Base-by-base conservation (phyloP, 2,113 vertebrate species). In the Cryptomyrus ogoouensis region DNA sequence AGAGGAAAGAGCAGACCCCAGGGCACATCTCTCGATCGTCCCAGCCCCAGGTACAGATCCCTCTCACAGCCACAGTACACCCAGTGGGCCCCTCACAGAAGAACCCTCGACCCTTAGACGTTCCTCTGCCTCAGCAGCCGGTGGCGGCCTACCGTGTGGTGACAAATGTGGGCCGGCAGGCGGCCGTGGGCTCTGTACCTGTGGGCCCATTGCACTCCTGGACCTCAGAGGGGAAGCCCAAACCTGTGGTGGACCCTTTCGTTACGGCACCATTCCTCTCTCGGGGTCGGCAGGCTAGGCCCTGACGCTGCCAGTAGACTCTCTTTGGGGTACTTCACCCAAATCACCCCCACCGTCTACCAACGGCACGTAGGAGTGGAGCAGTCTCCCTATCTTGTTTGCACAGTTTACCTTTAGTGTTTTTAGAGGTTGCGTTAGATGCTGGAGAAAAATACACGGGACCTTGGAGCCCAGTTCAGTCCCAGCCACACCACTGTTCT, bases 131-230 rank as follows among this genome's bases (percentile, higher is more conserved):
- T 49, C 96, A 96, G 94, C 96, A 97, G 94, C 97, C 98, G 70
- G 97, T 98, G 50, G 96, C 96, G 7, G 97, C 98, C 83, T 97
- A 98, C 93, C 96, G 98, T n/a, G 96, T 99, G 19, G 96, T 99
- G 56, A 97, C 97, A 50, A 97, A 97, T 86, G 95, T 96, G 90
- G 97, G 96, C 88, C 97, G 96, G 88, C 97, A 97, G 93, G 96
- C 95, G 0, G 96, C 98, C 0, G 96, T 97, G 0, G 97, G 97
- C 2, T 98, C 98, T 0, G 96, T 98, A 7, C 96, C 97, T 0
- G 95, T 98, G 6, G 94, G 95, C 8, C 95, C 98, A 0, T 94
- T 97, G 87, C 94, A 97, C 86, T 95, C 97, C 93, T 97, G 98
- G 97, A 97, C 97, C 94, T 95, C 95, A 1, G 97, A 97, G 89